A percentile compares a stretch with the other conserved stretches of the same genome.
phyloP scores from a whole-genome alignment of 2,797 vertebrate species.

The Cyclopterus lumpus region DNA sequence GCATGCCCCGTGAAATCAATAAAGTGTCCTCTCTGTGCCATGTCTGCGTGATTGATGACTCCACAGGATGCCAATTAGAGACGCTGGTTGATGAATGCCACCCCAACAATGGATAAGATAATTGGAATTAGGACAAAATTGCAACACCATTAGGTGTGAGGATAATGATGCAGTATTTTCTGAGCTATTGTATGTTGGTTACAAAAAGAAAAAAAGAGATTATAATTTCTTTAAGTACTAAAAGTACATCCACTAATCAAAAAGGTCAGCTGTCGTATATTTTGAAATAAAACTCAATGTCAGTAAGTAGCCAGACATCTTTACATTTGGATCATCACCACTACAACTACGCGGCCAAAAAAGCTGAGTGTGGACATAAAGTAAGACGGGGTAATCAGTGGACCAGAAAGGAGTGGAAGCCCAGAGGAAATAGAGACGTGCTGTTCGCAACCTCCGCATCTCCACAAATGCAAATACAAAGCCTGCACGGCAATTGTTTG shows the following conservation, averaged over 20 bases:
- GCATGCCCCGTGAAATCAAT: constrained; percentile 79
- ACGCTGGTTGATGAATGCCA: constrained; percentile 66
- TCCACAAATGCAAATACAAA: neutral
- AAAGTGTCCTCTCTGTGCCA: constrained; percentile 76
- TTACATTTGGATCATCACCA: constrained; percentile 1
- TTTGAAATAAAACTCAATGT: constrained; percentile 1
- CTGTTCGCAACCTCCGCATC: constrained; percentile 1
- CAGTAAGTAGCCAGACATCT: neutral
- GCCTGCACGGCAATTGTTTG: neutral
- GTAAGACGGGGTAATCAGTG: neutral
- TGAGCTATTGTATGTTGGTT: neutral
- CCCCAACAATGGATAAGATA: constrained; percentile 65
- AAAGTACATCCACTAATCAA: neutral
- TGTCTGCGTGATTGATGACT: constrained; percentile 77
- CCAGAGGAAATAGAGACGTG: constrained; percentile 9
- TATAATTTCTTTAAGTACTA: neutral
- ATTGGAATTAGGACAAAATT: constrained; percentile 67
- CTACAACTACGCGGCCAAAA: neutral
- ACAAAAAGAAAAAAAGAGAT: neutral
- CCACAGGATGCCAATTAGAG: constrained; percentile 76
- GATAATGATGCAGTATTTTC: constrained; percentile 27
- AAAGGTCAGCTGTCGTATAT: neutral
- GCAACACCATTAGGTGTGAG: constrained; percentile 53
- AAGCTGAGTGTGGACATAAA: constrained; percentile 1
- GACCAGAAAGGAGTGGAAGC: constrained; percentile 27